phyloP scores from a whole-genome alignment of 2,113 vertebrate genomes.

The Oncorhynchus mykiss region DNA sequence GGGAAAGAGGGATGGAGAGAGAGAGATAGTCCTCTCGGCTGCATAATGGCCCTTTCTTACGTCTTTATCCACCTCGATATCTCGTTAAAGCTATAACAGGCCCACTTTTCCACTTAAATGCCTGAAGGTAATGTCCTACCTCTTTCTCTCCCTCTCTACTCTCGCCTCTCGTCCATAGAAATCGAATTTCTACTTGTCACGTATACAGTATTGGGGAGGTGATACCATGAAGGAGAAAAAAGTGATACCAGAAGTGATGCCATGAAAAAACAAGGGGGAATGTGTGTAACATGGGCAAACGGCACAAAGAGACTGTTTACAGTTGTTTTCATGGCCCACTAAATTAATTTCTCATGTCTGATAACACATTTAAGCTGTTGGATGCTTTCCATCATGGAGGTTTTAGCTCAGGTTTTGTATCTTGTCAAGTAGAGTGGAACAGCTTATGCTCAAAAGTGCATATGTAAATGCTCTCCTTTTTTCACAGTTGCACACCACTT shows the following conservation, averaged over 20 bases:
- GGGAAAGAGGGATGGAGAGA: constrained; percentile 46
- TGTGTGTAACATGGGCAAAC: constrained; percentile 33
- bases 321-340: constrained; percentile 60
- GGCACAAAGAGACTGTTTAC: constrained; percentile 53
- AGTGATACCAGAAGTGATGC: constrained; percentile 10
- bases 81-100: constrained; percentile 77
- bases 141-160: constrained; percentile 14
- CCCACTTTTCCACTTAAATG: constrained; percentile 69
- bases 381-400: constrained; percentile 64
- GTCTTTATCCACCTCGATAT: constrained; percentile 83
- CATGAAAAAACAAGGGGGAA: constrained; percentile 16
- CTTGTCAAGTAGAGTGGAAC: constrained; percentile 51
- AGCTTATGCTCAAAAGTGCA: constrained; percentile 57
- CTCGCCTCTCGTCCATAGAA: constrained; percentile 32
- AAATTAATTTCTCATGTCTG: constrained; percentile 57
- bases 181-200: constrained; percentile 50
- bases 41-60: constrained; percentile 88
- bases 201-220: constrained; percentile 34
- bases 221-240: constrained; percentile 11
- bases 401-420: constrained; percentile 57
- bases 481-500: constrained; percentile 54
- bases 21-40: constrained; percentile 62
- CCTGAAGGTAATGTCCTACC: constrained; percentile 62
- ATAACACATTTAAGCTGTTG: constrained; percentile 67
- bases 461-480: constrained; percentile 64